A percentile compares a stretch with the other conserved stretches of the same genome.
phyloP scores from a whole-genome alignment of 2,888 invertebrate species.

The Lordiphosa fenestrarum region DNA sequence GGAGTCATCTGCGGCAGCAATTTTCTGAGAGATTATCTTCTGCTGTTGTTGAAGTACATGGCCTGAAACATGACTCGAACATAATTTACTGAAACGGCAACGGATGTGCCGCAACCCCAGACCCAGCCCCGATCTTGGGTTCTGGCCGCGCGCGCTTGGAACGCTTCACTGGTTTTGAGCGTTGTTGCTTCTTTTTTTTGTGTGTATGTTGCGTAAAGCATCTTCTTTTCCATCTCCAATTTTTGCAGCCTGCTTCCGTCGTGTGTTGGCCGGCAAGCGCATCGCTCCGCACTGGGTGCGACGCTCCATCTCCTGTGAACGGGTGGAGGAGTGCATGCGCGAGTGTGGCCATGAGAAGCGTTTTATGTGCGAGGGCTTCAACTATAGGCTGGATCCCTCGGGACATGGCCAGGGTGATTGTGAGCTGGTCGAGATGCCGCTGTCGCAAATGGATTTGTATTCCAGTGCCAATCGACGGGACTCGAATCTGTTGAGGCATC shows the following conservation, averaged over 20 bases:
- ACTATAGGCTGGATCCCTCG: slow-evolving; percentile 88
- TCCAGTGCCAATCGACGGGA: slow-evolving; percentile 81
- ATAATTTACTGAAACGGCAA: slow-evolving; percentile 66
- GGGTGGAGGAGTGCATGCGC: slow-evolving; percentile 87
- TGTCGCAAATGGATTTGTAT: slow-evolving; percentile 85
- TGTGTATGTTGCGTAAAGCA: slow-evolving; percentile 33
- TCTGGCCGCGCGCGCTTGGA: slow-evolving; percentile 40
- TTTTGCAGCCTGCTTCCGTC: slow-evolving; percentile 87
- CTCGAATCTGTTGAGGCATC: slow-evolving; percentile 80
- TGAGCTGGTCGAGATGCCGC: slow-evolving; percentile 87
- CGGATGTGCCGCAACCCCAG: slow-evolving; percentile 54
- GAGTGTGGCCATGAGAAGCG: slow-evolving; percentile 88
- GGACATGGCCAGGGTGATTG: slow-evolving; percentile 88
- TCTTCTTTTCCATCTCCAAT: slow-evolving; percentile 33
- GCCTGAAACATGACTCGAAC: slow-evolving; percentile 67
- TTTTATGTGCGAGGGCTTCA: slow-evolving; percentile 91
- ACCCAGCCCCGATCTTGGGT: slow-evolving; percentile 57
- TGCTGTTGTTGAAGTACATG: slow-evolving; percentile 21
- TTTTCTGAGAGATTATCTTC: slow-evolving; percentile 34
- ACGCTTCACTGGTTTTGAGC: slow-evolving; percentile 55
- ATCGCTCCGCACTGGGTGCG: slow-evolving; percentile 86
- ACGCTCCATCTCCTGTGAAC: slow-evolving; percentile 86
- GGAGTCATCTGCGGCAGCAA: slow-evolving; percentile 10
- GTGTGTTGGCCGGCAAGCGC: slow-evolving; percentile 87
- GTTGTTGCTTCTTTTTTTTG: not conserved